These are phyloP conservation scores for Sapayoa aenigma DNA, from an alignment of 2,113 vertebrate species.

Conservation along the genomic window DNA sequence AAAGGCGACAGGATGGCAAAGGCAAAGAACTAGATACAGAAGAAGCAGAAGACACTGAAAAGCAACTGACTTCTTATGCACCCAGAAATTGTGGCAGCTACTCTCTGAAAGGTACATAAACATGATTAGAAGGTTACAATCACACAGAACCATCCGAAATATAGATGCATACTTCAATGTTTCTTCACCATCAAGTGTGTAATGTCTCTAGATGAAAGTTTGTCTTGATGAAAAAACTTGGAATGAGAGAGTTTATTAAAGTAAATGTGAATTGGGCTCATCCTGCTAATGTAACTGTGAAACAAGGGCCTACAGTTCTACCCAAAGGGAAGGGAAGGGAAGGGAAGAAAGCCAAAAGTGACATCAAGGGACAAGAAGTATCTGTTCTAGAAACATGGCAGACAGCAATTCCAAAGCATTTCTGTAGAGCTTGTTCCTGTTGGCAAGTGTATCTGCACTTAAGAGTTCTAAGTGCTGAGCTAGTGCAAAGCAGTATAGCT, in stretches of 20 bases:
- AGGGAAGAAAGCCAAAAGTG: not conserved
- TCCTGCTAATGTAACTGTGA: not conserved
- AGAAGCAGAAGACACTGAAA: not conserved
- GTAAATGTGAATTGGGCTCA: not conserved
- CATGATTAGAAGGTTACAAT: not conserved
- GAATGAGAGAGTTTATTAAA: not conserved
- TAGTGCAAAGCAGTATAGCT: not conserved
- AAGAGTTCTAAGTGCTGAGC: not conserved
- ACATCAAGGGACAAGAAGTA: not conserved
- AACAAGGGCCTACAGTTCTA: not conserved
- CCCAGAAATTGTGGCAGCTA: not conserved
- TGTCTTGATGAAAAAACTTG: not conserved
- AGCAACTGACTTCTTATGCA: not conserved
- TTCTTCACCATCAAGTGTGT: not conserved
- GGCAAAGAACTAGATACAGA: not conserved
- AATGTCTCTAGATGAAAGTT: not conserved
- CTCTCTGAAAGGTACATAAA: not conserved
- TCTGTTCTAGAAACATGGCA: not conserved
- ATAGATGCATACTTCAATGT: not conserved
- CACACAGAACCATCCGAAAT: not conserved
- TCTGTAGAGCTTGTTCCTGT: not conserved
- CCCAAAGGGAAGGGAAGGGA: not conserved
- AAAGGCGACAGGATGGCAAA: not conserved
- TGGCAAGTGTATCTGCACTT: not conserved
- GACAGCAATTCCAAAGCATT: not conserved